phyloP scores from a whole-genome alignment of 1,140 invertebrate genomes.

The Telenomus remus region DNA sequence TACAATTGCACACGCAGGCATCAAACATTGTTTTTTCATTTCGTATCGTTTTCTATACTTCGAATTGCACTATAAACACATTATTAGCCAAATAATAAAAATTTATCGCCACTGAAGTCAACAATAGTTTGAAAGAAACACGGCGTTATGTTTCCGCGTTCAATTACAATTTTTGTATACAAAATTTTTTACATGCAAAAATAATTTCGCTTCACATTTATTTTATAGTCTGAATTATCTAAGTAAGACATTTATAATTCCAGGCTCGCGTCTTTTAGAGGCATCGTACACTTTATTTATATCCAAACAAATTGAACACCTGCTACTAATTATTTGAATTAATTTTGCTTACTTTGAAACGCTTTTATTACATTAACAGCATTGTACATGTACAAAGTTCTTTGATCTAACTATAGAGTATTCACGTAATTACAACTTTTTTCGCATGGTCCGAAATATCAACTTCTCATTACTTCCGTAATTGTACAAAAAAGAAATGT shows the following conservation, averaged over 20 bases:
- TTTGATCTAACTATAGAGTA: conserved; percentile 47
- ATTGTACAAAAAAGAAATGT: conserved; percentile 16
- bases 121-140: conserved; percentile 35
- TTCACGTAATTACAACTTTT: conserved; percentile 42
- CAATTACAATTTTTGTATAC: not conserved
- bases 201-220: conserved; percentile 24
- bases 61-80: conserved; percentile 21
- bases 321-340: conserved; percentile 11
- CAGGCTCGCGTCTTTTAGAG: not conserved
- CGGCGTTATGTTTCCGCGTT: conserved; percentile 8
- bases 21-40: conserved; percentile 5
- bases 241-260: conserved; percentile 34
- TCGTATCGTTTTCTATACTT: conserved; percentile 26
- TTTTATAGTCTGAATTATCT: conserved; percentile 16
- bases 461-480: conserved; percentile 5
- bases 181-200: conserved; percentile 39
- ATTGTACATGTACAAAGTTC: conserved; percentile 44
- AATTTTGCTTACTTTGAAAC: conserved; percentile 23
- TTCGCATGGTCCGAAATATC: conserved; percentile 15
- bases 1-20: conserved; percentile 41
- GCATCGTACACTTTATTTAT: conserved; percentile 33
- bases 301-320: conserved; percentile 26
- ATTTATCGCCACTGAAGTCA: conserved; percentile 17
- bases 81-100: conserved; percentile 20
- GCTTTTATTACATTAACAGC: conserved; percentile 45